phyloP scores from a whole-genome alignment of 37 sponge, comb jelly and placozoan genomes.

The Hormiphora californensis region DNA sequence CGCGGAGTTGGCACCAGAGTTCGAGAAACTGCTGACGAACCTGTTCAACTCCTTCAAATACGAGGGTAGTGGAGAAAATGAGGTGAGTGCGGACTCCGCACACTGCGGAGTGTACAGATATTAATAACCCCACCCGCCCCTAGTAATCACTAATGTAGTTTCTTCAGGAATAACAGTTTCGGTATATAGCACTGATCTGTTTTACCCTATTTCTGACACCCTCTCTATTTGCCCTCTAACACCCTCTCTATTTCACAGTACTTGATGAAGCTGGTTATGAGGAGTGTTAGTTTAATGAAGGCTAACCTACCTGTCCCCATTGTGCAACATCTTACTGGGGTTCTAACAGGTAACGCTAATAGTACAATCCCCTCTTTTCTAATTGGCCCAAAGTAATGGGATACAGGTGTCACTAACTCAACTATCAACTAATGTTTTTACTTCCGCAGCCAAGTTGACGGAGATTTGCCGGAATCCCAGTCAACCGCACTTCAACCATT shows the following conservation, averaged over 20 bases:
- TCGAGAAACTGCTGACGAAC: constrained; percentile 63
- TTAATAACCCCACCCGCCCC: background rate
- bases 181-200: too few relatives aligned
- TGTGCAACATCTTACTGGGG: constrained; percentile 6
- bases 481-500: constrained; percentile 98
- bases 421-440: too few relatives aligned
- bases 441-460: too few relatives aligned
- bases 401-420: too few relatives aligned
- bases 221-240: too few relatives aligned
- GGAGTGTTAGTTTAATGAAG: constrained; percentile 45
- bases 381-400: too few relatives aligned
- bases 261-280: constrained; percentile 47
- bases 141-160: too few relatives aligned
- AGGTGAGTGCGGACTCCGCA: constrained; percentile 43
- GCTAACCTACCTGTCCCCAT: background rate
- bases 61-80: constrained; percentile 79
- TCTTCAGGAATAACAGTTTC: too few relatives aligned
- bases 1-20: constrained; percentile 64
- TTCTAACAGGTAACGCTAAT: constrained; percentile 27
- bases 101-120: background rate
- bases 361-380: too few relatives aligned
- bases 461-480: constrained; percentile 80
- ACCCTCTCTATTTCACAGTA: constrained; percentile 6
- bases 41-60: constrained; percentile 66
- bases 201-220: too few relatives aligned